These are phyloP conservation scores for Sinopyrophorus schimmeli DNA, from an alignment of 2,888 invertebrate genomes.

Conservation along the genomic window DNA sequence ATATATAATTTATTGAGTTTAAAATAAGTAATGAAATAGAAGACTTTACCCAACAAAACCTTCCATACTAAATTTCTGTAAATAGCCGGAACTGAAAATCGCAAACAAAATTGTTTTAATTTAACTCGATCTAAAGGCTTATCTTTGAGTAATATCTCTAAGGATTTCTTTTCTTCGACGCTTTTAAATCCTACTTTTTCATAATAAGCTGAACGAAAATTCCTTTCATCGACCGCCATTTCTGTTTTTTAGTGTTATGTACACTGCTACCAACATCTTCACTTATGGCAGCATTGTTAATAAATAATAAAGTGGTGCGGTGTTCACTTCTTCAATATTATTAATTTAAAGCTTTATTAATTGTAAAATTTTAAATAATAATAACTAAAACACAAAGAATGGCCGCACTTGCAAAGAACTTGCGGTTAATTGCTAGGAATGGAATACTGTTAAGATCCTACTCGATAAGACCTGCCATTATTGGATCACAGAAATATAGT, in stretches of 20 bases:
- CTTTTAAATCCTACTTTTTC: constrained; percentile 89
- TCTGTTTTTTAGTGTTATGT: too few species aligned
- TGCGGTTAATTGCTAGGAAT: constrained; percentile 37
- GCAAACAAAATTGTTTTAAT: constrained; percentile 80
- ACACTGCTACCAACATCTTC: too few species aligned
- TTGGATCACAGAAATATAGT: constrained; percentile 35
- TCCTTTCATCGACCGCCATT: constrained; percentile 72
- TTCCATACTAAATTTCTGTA: constrained; percentile 86
- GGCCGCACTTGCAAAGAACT: constrained; percentile 33
- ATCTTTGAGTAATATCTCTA: constrained; percentile 87
- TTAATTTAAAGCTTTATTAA: too few species aligned
- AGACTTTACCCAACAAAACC: constrained; percentile 70
- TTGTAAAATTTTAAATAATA: too few species aligned
- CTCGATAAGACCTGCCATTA: constrained; percentile 35
- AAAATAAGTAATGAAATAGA: constrained; percentile 1
- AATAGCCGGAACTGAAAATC: constrained; percentile 80
- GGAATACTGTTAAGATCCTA: constrained; percentile 34
- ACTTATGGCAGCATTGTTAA: background rate
- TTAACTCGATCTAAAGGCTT: constrained; percentile 78
- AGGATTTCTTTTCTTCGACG: constrained; percentile 87
- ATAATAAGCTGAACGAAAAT: constrained; percentile 81
- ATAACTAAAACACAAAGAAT: too few species aligned
- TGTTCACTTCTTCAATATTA: too few species aligned
- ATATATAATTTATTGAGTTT: background rate
- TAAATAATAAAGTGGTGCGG: too few species aligned